Evolutionary conservation across 1,140 invertebrate species (phyloP).

Genomic region (Hesperophylax magnus): DNA sequence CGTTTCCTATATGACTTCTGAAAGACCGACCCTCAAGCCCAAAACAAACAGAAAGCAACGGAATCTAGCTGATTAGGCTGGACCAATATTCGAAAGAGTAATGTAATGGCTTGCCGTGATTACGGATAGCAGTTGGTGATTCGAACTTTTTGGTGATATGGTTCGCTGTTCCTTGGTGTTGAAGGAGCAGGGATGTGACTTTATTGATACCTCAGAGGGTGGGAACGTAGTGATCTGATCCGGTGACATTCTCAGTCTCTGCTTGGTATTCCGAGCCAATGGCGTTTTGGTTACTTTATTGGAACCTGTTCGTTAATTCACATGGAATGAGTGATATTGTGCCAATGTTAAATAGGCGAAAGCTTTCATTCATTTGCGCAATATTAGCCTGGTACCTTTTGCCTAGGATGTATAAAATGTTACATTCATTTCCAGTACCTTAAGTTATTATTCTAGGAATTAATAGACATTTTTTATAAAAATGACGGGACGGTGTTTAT

Average conservation of each 20-base stretch:
- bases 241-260: slow-evolving; percentile 31
- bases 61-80: not conserved
- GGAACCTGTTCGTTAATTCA: not conserved
- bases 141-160: not conserved
- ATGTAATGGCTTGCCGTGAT: not conserved
- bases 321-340: not conserved
- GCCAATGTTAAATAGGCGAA: too few species aligned
- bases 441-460: too few species aligned
- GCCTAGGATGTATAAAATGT: too few species aligned
- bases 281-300: slow-evolving; percentile 25
- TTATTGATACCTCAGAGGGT: slow-evolving; percentile 40
- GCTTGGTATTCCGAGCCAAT: slow-evolving; percentile 28
- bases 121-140: not conserved
- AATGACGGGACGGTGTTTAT: too few species aligned
- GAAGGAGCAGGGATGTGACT: not conserved
- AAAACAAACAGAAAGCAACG: not conserved
- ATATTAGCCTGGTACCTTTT: too few species aligned
- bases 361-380: too few species aligned
- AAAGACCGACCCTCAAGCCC: not conserved
- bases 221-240: slow-evolving; percentile 29
- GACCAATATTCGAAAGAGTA: not conserved
- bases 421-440: too few species aligned
- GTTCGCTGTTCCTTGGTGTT: not conserved
- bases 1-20: not conserved
- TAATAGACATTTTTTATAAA: too few species aligned